Base-by-base conservation (phyloP, 2,113 vertebrate genomes). In the Tyrannus savana region DNA sequence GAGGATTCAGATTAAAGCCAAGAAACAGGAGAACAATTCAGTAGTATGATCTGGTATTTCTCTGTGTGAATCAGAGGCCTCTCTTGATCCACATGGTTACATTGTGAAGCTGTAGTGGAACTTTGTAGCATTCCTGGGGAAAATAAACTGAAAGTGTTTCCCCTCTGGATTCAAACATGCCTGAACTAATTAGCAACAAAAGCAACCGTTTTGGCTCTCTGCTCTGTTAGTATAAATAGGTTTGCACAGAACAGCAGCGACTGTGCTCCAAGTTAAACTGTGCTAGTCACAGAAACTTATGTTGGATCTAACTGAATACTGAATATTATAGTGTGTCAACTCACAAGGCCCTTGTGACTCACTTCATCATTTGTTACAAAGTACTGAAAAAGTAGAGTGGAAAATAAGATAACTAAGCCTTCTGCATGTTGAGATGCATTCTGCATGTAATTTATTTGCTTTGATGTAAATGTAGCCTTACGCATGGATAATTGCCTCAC, bases 121-220 rank as follows among this genome's bases (percentile, higher is more conserved):
- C 50, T 96, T 76, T 85, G 86, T 87, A 94, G 64, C 66, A 7
- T 97, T 97, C 86, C 59, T 49, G 22, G 88, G 79, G 68, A 94
- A 96, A 90, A 92, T 92, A 82, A 93, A 93, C 78, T 83, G 47
- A 80, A 95, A 90, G 74, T 93, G 79, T 96, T 98, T 97, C 91
- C 94, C 78, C 96, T 97, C 91, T 97, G 95, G 82, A 94, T 87
- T 96, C 81, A 89, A 84, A 87, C 86, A 89, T 95, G 96, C 92
- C 95, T 96, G 92, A 95, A 89, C 91, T 96, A 97, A 98, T 98
- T 96, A 90, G 90, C 18, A 41, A 41, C 12, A 30, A 91, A 97
- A 97, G 94, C 96, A 98, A 96, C 97, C 6, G 18, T 96, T 97
- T 86, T 97, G 97, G 95, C 93, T 95, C 67, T 84, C 67, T 90